A percentile compares a stretch with the other conserved stretches of the same genome.
Evolutionary conservation across 2,797 vertebrate genomes (phyloP).

Genomic region (Graptemys geographica): DNA sequence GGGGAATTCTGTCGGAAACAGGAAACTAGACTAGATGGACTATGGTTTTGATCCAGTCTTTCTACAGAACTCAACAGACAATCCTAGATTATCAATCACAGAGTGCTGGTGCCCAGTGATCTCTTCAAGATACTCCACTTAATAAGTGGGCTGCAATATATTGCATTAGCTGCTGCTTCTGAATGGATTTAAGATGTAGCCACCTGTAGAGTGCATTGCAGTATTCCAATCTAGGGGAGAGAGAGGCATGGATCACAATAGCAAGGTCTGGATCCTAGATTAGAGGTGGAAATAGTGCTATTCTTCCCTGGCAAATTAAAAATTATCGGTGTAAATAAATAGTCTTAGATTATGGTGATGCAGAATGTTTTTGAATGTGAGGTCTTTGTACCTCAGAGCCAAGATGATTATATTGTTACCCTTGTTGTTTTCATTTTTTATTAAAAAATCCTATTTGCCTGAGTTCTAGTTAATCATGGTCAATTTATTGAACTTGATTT

Average conservation of each 20-base stretch:
- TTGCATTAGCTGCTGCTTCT: background rate
- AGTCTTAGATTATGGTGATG: background rate
- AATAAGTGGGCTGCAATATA: background rate
- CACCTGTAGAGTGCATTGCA: background rate
- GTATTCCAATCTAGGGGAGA: background rate
- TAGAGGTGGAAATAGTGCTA: background rate
- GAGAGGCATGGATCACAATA: background rate
- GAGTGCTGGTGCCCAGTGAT: background rate
- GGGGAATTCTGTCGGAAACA: background rate
- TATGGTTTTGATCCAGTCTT: background rate
- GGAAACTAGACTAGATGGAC: background rate
- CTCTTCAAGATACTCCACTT: background rate
- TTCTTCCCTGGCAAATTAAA: background rate
- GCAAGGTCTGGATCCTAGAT: background rate
- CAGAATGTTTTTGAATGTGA: background rate
- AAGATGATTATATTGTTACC: background rate
- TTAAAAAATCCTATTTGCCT: background rate
- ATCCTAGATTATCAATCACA: background rate
- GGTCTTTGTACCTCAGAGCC: background rate
- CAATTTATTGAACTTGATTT: background rate
- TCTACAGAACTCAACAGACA: background rate
- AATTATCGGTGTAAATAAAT: background rate
- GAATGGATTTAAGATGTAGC: background rate
- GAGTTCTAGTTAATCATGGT: background rate
- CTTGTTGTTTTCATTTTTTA: background rate